Evolutionary conservation across 1,140 invertebrate genomes (phyloP).

Genomic region (Drosophila micromelanica): DNA sequence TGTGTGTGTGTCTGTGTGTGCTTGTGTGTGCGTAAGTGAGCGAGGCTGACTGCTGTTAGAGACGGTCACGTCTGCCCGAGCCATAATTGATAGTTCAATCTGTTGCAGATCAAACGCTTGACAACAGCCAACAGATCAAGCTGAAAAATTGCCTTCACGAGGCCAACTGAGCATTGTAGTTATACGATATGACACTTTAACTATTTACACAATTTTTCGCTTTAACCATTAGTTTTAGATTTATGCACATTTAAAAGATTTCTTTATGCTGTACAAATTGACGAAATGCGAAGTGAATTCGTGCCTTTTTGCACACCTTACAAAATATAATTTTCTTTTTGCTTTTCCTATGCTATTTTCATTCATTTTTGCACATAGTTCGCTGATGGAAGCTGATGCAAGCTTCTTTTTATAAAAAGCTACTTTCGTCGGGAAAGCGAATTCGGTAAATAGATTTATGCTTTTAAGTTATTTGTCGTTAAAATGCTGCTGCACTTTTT

Average conservation of each 20-base stretch:
- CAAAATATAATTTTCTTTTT: conserved; percentile 3
- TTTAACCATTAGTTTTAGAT: neutral
- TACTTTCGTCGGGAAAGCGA: conserved; percentile 20
- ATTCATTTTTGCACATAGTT: conserved; percentile 21
- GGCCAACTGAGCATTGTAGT: neutral
- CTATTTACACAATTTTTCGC: no score
- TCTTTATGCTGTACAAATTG: neutral
- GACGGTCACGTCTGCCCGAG: conserved; percentile 66
- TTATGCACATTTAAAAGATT: neutral
- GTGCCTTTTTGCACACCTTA: neutral
- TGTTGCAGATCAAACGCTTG: conserved; percentile 82
- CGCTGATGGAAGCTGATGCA: neutral
- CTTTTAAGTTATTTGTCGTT: conserved; percentile 63
- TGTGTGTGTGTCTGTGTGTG: conserved; percentile 40
- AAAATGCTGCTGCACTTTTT: conserved; percentile 44
- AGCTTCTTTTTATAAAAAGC: neutral
- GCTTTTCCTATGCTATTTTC: conserved; percentile 7
- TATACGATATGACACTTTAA: neutral
- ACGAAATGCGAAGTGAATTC: neutral
- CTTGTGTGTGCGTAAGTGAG: conserved; percentile 28
- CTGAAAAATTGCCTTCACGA: conserved; percentile 72
- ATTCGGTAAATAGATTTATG: conserved; percentile 69
- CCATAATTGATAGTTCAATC: conserved; percentile 81
- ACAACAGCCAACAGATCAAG: conserved; percentile 79
- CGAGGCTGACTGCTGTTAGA: conserved; percentile 44